These are phyloP conservation scores for Ptilorrhoa leucosticta DNA, from an alignment of 2,113 vertebrate species.

Conservation along the genomic window DNA sequence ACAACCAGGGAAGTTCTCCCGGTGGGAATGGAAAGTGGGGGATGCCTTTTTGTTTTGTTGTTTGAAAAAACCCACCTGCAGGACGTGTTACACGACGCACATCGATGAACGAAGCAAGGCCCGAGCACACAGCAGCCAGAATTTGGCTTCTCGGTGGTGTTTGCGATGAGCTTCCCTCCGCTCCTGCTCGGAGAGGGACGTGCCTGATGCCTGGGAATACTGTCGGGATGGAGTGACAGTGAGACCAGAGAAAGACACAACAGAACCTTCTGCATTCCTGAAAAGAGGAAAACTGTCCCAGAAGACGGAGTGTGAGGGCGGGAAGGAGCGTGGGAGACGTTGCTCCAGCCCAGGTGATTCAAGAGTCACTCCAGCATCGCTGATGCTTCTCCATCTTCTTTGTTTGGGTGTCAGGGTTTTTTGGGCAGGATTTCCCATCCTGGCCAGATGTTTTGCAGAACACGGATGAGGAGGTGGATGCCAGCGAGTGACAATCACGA, in stretches of 20 bases:
- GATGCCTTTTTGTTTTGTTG: not conserved
- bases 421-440: not conserved
- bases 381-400: not conserved
- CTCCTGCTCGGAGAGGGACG: not conserved
- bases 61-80: not conserved
- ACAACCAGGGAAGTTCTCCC: not conserved
- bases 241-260: not conserved
- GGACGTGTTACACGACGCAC: not conserved
- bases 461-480: not conserved
- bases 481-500: not conserved
- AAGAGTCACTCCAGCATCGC: not conserved
- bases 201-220: not conserved
- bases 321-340: not conserved
- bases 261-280: conserved; percentile 17
- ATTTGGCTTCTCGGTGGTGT: not conserved
- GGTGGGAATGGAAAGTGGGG: not conserved
- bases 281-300: conserved; percentile 5
- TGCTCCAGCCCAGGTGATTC: not conserved
- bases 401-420: not conserved
- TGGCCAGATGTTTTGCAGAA: conserved; percentile 38
- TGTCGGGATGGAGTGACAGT: not conserved
- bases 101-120: not conserved
- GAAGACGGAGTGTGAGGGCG: not conserved
- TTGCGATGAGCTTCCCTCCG: not conserved
- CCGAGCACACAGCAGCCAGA: not conserved